Base-by-base conservation (phyloP, 2,888 invertebrate species). In the Microctonus aethiopoides region DNA sequence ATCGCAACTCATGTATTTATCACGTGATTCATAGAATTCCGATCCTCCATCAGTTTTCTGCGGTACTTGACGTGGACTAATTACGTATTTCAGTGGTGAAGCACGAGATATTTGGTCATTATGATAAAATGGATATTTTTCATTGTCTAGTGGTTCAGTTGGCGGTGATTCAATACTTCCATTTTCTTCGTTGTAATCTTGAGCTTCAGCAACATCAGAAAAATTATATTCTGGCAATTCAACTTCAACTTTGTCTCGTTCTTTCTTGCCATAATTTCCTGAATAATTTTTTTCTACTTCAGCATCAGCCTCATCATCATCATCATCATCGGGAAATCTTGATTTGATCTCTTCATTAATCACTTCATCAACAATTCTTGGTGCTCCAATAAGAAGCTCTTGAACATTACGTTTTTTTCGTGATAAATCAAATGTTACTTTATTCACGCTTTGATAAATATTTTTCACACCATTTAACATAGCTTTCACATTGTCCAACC, bases 11-110 rank as follows among this genome's bases (percentile, higher is more conserved):
- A 83, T 78, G 62, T 82, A 78, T 11, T 74, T 72, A 63, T 87
- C 85, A 68, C 91, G 88, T 0, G 92, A 92, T 72, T 91, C 90
- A 77, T 94, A 94, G 85, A 94, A 93, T 70, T 92, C 91, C 80
- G 92, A 90, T 11, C 91, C 90, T n/a, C 91, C 91, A 10, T 87
- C 86, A 0, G 89, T 88, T 86, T 94, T 93, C 34, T 84, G 86
- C 0, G 93, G 93, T 29, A 92, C 89, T 7, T 89, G 87, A 68
- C 87, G 85, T 0, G 92, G 87, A 86, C 92, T 89, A 80, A 92
- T 90, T 0, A 92, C 90, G 79, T 93, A 94, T 41, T 90, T 88
- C 24, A 93, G 81, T 0, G 93, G 91, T 0, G 93, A 92, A 77
- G 91, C 84, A 77, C 87, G 87, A 64, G 89, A 86, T 0, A 91